Base-by-base conservation (phyloP, 2,113 vertebrate genomes). In the Nannospalax galili region DNA sequence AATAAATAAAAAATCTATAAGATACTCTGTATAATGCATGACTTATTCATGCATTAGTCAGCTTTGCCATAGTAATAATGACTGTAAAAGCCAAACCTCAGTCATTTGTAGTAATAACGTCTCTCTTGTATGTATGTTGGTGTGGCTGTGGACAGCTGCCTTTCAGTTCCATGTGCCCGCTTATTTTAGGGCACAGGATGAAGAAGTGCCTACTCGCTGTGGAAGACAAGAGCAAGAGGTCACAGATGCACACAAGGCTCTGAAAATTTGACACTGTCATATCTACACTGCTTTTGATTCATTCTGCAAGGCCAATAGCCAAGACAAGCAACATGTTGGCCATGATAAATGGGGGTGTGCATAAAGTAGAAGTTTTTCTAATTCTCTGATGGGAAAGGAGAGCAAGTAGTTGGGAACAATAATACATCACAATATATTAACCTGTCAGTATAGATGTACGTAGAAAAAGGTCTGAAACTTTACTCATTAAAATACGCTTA, bases 1-100 rank as follows among this genome's bases (percentile, higher is more conserved):
- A n/a, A n/a, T n/a, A n/a, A n/a, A n/a, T n/a, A n/a, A n/a, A n/a
- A n/a, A n/a, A n/a, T n/a, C n/a, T n/a, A n/a, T n/a, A n/a, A n/a
- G n/a, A n/a, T n/a, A n/a, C n/a, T n/a, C n/a, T n/a, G n/a, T n/a
- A 19, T n/a, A 56, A 70, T 65, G 79, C 69, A 60, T 90, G 15
- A 96, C 90, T 93, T 79, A 73, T 62, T 88, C 37, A 88, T 82
- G 69, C 22, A 79, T 73, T 52, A 42, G 12, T 80, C 15, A n/a
- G 40, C 10, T 88, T 91, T 75, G 45, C 48, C 56, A 67, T 14
- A 82, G 70, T 45, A 74, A 86, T 37, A 48, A 72, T 67, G 42
- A 52, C 1, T 69, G 20, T n/a, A 74, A 88, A 65, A 89, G 69
- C 58, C 3, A 69, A 74, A 35, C 60, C 40, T 87, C 85, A 64